Evolutionary conservation across 2,113 vertebrate genomes (phyloP), one percentile per base, ranked within the genome.

Genomic region (Campylomormyrus numenius): DNA sequence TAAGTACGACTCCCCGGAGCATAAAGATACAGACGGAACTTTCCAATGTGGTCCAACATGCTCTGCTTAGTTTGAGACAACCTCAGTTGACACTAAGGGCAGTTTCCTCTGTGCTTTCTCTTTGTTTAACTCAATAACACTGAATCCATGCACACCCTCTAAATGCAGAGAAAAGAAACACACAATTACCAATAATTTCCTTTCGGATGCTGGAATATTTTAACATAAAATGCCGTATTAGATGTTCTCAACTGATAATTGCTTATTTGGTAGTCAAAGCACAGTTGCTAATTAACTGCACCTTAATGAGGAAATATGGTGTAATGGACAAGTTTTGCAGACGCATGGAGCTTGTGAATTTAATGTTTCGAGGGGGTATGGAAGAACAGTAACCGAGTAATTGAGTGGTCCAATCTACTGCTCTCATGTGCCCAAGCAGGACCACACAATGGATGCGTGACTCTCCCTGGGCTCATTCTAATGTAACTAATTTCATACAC

Each of bases 331-430:
- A 39, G 45, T 31, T 84, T 31, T 87, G 58, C 27, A 39, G 24
- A 87, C 1, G 35, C 70, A 39, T 35, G n/a, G 46, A 90, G 83
- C 15, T 48, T 48, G 39, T 45, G 35, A 56, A 85, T n/a, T 56
- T 13, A 58, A 39, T 27, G 13, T 49, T 49, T 35, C 39, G n/a
- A 46, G 83, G 27, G 17, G n/a, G 85, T 27, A 52, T 50, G 58
- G 58, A 90, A 50, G 17, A 15, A 42, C 9, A 87, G 19, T 87
- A 90, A 88, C 87, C 74, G 91, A 91, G 90, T 91, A 93, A 94
- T 93, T 92, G 93, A 93, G 92, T 88, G 90, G 87, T 53, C 49
- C 58, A 89, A 89, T 92, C 92, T 92, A 91, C 90, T 84, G 90
- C 92, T 90, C 89, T 88, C 39, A 52, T 70, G 84, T 45, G 58